Evolutionary conservation across 2,113 vertebrate genomes (phyloP), one percentile per base, ranked within the genome.

Genomic region (Hirundichthys speculiger): DNA sequence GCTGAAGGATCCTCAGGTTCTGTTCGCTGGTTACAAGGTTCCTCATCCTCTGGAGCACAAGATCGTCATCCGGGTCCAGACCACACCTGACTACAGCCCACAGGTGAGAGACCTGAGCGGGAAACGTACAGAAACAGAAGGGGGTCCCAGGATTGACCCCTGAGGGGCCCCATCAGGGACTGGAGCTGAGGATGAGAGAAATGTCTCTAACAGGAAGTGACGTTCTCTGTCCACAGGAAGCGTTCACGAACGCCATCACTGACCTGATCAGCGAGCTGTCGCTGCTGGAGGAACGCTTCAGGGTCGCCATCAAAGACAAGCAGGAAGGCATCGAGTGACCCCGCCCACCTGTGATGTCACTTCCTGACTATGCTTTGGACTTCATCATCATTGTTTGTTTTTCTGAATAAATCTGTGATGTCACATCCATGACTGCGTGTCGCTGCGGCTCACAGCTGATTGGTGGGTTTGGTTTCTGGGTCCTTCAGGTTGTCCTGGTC

Each of bases 11-110:
- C 87, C 89, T 21, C 89, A 90, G 58, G 89, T 90, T 65, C 71
- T 90, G 42, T 90, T 90, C n/a, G 89, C 89, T 16, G 89, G 89
- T 18, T 90, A 90, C 24, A 90, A 90, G 69, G 89, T 90, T 71
- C 89, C 89, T 67, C 89, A 90, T 63, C 89, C 89, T 47, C 86
- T 90, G 21, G 89, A 90, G 34, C 89, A 90, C 66, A 90, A 90
- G 77, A 89, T 90, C 11, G 89, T 90, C 63, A 90, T 90, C 77
- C 73, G 89, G 60, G 89, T 90, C 3, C 89, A 90, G 81, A 90
- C 87, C 19, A 90, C 89, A 46, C 80, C 89, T 3, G 89, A 90
- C 70, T 88, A 90, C 83, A 90, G 88, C 25, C 88, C 88, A 12
- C 88, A 90, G 86, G 88, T 89, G 65, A 68, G 25, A 19, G 24